Conservation (phyloP, 2,113 vertebrate species). For the Ariopsis seemanni region DNA sequence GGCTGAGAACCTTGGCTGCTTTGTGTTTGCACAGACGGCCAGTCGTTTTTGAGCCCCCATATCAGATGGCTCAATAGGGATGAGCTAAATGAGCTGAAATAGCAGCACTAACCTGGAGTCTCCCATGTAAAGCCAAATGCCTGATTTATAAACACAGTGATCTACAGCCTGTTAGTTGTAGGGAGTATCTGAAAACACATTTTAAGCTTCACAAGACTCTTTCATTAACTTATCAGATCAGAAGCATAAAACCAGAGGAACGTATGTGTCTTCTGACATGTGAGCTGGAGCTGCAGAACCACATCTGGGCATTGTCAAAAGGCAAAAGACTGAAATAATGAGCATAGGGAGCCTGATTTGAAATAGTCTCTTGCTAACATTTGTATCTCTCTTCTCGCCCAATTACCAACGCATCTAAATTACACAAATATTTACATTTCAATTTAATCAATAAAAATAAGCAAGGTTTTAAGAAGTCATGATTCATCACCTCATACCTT, state of each 20-base stretch:
- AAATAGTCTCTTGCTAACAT: background rate
- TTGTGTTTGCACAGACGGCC: slow-evolving; percentile 81
- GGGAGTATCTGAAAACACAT: slow-evolving; percentile 1
- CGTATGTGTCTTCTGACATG: background rate
- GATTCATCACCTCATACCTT: slow-evolving; percentile 73
- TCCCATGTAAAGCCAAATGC: slow-evolving; percentile 6
- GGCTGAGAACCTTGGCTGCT: slow-evolving; percentile 74
- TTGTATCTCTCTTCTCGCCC: background rate
- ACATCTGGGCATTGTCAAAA: background rate
- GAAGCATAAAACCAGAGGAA: background rate
- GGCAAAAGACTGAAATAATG: background rate
- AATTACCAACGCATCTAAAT: background rate
- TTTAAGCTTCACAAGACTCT: slow-evolving; percentile 12
- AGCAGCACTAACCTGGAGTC: slow-evolving; percentile 31
- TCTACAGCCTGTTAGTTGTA: slow-evolving; percentile 11
- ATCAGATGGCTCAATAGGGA: slow-evolving; percentile 34
- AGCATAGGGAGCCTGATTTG: background rate
- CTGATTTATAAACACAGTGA: slow-evolving; percentile 30
- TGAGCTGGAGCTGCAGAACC: background rate
- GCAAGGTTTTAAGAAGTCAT: background rate
- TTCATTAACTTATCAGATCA: background rate
- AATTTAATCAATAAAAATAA: background rate
- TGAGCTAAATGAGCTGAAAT: slow-evolving; percentile 44
- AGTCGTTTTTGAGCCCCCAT: slow-evolving; percentile 23
- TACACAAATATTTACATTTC: background rate